Evolutionary conservation across 2,888 invertebrate species (phyloP).

Genomic region (Ornithoptera alexandrae): DNA sequence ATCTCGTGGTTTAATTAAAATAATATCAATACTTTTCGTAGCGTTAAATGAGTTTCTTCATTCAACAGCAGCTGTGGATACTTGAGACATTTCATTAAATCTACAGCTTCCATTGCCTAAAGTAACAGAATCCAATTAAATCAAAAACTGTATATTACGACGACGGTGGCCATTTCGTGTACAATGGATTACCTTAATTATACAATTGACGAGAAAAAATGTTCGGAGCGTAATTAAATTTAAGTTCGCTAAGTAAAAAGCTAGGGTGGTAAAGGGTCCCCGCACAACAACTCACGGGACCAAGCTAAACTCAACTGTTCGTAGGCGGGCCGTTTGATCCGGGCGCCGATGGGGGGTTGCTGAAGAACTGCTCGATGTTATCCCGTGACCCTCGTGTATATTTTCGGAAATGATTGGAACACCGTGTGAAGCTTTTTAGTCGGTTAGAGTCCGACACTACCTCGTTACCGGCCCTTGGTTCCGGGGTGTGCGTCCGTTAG

Average conservation of each 20-base stretch:
- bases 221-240: conserved; percentile 21
- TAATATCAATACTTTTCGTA: no score
- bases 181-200: conserved; percentile 13
- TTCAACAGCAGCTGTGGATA: neutral
- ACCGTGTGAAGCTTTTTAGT: no score
- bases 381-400: no score
- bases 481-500: neutral
- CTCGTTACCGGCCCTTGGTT: no score
- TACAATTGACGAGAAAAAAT: conserved; percentile 17
- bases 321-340: neutral
- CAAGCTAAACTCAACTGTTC: no score
- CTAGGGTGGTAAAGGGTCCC: no score
- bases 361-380: no score
- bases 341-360: no score
- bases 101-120: neutral
- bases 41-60: neutral
- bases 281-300: no score
- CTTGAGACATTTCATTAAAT: conserved; percentile 8
- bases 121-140: conserved; percentile 18
- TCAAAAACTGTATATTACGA: conserved; percentile 6
- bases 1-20: no score
- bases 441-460: no score
- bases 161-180: conserved; percentile 14
- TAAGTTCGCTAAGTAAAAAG: conserved; percentile 4
- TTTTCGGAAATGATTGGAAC: no score